Percentiles rank a stretch among this genome's conserved stretches.
Conservation (phyloP, 1,140 invertebrate species). For the Semibalanus balanoides region DNA sequence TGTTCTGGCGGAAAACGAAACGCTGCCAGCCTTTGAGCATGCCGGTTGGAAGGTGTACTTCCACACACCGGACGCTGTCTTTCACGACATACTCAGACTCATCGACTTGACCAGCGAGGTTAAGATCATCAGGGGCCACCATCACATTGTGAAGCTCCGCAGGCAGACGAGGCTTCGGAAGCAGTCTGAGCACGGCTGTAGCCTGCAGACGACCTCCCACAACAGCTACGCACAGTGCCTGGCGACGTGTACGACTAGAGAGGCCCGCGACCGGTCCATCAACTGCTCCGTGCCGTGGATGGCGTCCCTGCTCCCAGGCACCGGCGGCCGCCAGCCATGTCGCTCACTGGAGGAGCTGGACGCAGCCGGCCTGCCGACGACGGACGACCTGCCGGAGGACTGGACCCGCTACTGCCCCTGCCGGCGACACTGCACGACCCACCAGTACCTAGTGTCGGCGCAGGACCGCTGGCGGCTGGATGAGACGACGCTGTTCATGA, state of each 20-base stretch:
- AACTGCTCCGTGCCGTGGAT: not conserved
- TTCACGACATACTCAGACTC: not conserved
- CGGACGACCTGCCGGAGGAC: not conserved
- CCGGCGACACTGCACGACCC: not conserved
- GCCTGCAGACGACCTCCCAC: too few relatives aligned
- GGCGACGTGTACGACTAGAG: not conserved
- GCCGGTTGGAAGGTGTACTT: not conserved
- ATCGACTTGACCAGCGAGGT: not conserved
- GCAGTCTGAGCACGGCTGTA: not conserved
- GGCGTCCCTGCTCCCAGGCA: not conserved
- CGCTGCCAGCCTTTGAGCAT: not conserved
- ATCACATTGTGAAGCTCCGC: not conserved
- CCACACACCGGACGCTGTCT: not conserved
- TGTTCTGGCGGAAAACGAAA: not conserved
- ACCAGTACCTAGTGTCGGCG: not conserved
- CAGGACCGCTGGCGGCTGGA: not conserved
- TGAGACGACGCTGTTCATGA: not conserved
- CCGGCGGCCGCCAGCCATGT: too few relatives aligned
- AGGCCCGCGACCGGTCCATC: not conserved
- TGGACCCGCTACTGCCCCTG: not conserved
- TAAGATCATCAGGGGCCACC: not conserved
- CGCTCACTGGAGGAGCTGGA: not conserved
- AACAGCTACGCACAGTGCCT: not conserved
- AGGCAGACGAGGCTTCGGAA: not conserved
- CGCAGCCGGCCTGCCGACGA: too few relatives aligned